Conservation (phyloP, 2,113 vertebrate genomes). For the Hemichromis elongatus region DNA sequence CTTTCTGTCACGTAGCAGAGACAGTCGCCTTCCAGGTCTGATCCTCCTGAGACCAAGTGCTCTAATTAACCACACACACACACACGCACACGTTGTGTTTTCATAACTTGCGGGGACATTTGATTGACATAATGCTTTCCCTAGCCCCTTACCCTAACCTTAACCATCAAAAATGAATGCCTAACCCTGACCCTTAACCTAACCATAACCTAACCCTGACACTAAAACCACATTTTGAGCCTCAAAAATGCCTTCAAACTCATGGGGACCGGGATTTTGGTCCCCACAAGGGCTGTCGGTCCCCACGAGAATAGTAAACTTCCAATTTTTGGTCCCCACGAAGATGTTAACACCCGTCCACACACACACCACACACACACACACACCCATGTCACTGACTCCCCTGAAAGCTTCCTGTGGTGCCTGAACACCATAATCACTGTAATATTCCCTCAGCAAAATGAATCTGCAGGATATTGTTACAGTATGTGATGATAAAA, state of each 20-base stretch:
- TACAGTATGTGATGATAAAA: not conserved
- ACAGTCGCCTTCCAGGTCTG: conserved; percentile 42
- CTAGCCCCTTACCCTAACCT: no score
- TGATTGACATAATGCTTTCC: no score
- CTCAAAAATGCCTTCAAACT: no score
- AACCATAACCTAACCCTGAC: no score
- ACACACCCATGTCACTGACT: conserved; percentile 3
- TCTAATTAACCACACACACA: conserved; percentile 42
- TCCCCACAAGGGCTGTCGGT: no score
- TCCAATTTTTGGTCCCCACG: no score
- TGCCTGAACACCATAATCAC: conserved; percentile 1
- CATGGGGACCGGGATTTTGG: no score
- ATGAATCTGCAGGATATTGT: not conserved
- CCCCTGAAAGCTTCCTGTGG: conserved; percentile 10
- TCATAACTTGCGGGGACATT: no score
- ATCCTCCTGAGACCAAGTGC: conserved; percentile 55
- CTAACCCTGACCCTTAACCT: no score
- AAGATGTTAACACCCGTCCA: not conserved
- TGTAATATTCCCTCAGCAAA: not conserved
- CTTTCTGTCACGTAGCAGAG: conserved; percentile 57
- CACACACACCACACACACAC: not conserved
- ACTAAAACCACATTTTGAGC: no score
- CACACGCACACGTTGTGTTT: not conserved
- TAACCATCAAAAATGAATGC: no score
- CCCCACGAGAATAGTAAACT: no score